phyloP scores from a whole-genome alignment of 2,888 invertebrate species.

The Microdon myrmicae region DNA sequence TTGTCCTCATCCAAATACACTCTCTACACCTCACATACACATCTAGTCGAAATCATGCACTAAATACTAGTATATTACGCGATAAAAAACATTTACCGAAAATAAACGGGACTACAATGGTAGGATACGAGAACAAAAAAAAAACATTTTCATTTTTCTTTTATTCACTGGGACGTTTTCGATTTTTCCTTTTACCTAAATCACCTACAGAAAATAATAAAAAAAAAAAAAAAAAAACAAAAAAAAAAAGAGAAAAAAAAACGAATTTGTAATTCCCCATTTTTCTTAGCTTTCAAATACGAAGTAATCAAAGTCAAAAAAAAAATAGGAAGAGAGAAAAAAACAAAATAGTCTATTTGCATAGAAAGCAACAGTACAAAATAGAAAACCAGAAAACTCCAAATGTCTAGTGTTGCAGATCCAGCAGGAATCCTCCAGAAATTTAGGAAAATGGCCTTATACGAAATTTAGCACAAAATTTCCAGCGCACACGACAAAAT shows the following conservation, averaged over 20 bases:
- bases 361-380: not conserved
- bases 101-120: conserved; percentile 42
- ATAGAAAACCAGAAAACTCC: conserved; percentile 25
- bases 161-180: too few relatives aligned
- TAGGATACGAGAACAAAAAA: too few relatives aligned
- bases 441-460: conserved; percentile 32
- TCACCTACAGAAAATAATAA: too few relatives aligned
- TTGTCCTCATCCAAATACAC: conserved; percentile 26
- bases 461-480: conserved; percentile 32
- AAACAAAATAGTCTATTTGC: not conserved
- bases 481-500: conserved; percentile 24
- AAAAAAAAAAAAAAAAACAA: too few relatives aligned
- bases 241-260: not conserved
- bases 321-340: not conserved
- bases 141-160: too few relatives aligned
- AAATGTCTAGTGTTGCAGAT: too few relatives aligned
- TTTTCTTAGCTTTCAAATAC: too few relatives aligned
- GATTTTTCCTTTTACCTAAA: conserved; percentile 11
- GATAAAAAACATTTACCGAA: conserved; percentile 37
- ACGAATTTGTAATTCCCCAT: too few relatives aligned
- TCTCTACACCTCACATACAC: not conserved
- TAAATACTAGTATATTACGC: conserved; percentile 22
- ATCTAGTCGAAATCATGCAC: conserved; percentile 3
- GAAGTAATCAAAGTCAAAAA: too few relatives aligned
- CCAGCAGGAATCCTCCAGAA: too few relatives aligned